A percentile compares a stretch with the other conserved stretches of the same genome.
phyloP scores from a whole-genome alignment of 2,797 vertebrate species.

The Monodelphis domestica region DNA sequence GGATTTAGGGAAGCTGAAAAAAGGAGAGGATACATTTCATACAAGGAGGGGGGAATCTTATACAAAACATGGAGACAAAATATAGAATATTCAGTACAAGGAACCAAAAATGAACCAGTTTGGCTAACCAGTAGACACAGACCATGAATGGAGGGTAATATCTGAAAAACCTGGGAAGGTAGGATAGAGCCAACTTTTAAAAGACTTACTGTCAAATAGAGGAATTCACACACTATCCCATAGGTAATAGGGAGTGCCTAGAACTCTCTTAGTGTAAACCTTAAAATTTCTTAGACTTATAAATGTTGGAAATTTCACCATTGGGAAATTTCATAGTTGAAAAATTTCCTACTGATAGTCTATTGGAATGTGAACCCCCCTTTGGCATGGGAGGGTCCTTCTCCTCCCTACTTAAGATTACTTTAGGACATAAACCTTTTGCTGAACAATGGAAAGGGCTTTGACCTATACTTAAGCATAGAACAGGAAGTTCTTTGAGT shows the following conservation, averaged over 20 bases:
- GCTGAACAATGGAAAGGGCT: too few relatives aligned
- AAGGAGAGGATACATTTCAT: neutral
- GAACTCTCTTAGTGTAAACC: neutral
- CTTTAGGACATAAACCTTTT: too few relatives aligned
- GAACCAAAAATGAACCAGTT: neutral
- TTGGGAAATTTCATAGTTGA: too few relatives aligned
- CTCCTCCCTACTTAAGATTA: too few relatives aligned
- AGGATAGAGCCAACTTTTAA: neutral
- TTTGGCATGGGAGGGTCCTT: too few relatives aligned
- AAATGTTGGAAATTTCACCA: too few relatives aligned
- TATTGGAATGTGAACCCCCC: too few relatives aligned
- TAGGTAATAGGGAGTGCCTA: neutral
- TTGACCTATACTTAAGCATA: too few relatives aligned
- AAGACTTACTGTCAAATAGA: neutral
- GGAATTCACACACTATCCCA: neutral
- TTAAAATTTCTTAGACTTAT: too few relatives aligned
- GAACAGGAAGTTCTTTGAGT: too few relatives aligned
- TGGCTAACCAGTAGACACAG: neutral
- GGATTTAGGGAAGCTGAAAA: neutral
- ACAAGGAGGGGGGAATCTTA: neutral
- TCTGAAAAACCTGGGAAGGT: neutral
- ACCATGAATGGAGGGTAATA: neutral
- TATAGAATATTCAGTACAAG: neutral
- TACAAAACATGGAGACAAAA: neutral
- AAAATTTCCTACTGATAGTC: too few relatives aligned